Evolutionary conservation across 2,888 invertebrate species (phyloP).

Genomic region (Halictus ligatus): DNA sequence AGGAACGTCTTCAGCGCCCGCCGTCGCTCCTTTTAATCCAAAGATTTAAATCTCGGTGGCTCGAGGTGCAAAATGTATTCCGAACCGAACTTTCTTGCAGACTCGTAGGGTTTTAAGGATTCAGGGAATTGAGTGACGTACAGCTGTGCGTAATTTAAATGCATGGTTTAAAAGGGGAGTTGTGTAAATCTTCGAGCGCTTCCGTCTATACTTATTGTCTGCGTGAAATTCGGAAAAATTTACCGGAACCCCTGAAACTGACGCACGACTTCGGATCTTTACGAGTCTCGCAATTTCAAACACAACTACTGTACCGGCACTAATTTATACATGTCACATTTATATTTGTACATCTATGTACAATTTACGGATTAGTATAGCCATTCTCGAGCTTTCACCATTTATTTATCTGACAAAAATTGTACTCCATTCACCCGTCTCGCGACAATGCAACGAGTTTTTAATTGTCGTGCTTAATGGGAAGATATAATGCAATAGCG

Average conservation of each 20-base stretch:
- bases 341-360: too few relatives aligned
- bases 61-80: conserved; percentile 7
- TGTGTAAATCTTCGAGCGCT: conserved; percentile 8
- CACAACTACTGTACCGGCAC: neutral
- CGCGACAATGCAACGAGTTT: neutral
- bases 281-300: neutral
- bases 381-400: too few relatives aligned
- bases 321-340: too few relatives aligned
- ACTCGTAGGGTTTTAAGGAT: conserved; percentile 28
- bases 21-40: conserved; percentile 52
- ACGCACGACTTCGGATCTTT: neutral
- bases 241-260: neutral
- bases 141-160: conserved; percentile 38
- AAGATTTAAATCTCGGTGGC: conserved; percentile 46
- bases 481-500: neutral
- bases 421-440: neutral
- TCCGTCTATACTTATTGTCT: conserved; percentile 9
- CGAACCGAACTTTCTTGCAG: conserved; percentile 30
- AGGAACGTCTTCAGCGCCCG: conserved; percentile 21
- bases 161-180: conserved; percentile 31
- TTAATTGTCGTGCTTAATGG: neutral
- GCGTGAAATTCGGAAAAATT: conserved; percentile 2
- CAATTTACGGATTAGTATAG: too few relatives aligned
- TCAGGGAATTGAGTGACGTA: conserved; percentile 30
- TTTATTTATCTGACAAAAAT: neutral